Conservation (phyloP, 2,113 vertebrate genomes). For the Coracopsis vasa region DNA sequence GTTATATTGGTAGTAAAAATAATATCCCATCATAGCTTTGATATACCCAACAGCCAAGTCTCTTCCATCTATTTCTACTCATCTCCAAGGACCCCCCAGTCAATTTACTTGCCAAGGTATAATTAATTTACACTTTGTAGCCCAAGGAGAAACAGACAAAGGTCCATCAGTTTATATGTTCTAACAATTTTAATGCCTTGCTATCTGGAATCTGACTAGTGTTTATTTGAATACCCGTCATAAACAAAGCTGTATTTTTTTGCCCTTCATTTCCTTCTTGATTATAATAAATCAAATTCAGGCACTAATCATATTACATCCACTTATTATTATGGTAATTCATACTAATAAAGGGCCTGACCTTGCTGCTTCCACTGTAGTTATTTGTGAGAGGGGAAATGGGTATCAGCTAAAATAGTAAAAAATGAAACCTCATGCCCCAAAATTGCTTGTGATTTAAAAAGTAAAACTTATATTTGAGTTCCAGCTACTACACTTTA, state of each 20-base stretch:
- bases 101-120: constrained; percentile 32
- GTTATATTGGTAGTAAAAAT: neutral
- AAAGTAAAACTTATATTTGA: neutral
- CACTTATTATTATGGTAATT: constrained; percentile 10
- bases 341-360: neutral
- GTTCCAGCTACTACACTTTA: neutral
- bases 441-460: neutral
- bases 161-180: neutral
- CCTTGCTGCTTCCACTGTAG: neutral
- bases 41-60: constrained; percentile 3
- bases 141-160: neutral
- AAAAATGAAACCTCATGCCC: neutral
- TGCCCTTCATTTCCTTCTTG: constrained; percentile 32
- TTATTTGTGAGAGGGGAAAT: neutral
- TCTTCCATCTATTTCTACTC: constrained; percentile 19
- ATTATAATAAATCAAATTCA: neutral
- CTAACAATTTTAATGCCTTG: neutral
- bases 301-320: neutral
- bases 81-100: neutral
- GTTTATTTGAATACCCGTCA: constrained; percentile 10
- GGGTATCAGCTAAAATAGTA: neutral
- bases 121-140: constrained; percentile 54
- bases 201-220: neutral
- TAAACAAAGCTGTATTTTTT: constrained; percentile 16
- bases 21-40: neutral